Evolutionary conservation across 1,140 invertebrate species (phyloP), one percentile per base, ranked within the genome.

Genomic region (Odontomachus brunneus): DNA sequence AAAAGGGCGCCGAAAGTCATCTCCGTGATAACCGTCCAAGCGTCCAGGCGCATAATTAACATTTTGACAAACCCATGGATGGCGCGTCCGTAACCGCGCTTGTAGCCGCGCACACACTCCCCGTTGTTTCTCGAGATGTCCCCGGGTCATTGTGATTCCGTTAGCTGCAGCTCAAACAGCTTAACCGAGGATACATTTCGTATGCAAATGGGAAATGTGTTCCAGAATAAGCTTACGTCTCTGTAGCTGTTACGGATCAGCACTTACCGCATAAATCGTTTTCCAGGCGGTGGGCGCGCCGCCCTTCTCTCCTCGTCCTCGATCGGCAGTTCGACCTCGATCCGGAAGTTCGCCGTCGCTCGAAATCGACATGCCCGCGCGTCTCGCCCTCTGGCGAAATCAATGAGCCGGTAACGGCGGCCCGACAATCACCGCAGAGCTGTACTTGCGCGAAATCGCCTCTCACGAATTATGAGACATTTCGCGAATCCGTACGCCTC

Each of bases 171-270:
- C 83, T 88, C 87, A 88, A 88, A 88, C 83, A 74, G 87, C 83
- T 88, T 88, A 88, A 88, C 76, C 86, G 65, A 71, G 73, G 86
- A 85, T 82, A 88, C 87, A 88, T 88, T 88, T 88, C 86, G 87
- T 88, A 88, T 88, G 87, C 87, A 88, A 88, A 88, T 88, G 83
- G 87, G 87, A 88, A 88, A 88, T 88, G 87, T 88, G 87, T 88
- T 88, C 86, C 59, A 71, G 87, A 88, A 88, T 88, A 88, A 88
- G 87, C 87, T 88, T 88, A 87, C 78, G 83, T 84, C 87, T 82
- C 71, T 84, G 86, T 88, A 88, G 83, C 87, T 88, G 75, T 84
- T 88, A 85, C 86, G 86, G 87, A 88, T 88, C 87, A 88, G 72
- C 87, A 78, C 76, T 84, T 88, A 84, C 85, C 57, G 55, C 83